A percentile compares a stretch with the other conserved stretches of the same genome.
Evolutionary conservation across 2,888 invertebrate species (phyloP).

Genomic region (Drosophila picticornis): DNA sequence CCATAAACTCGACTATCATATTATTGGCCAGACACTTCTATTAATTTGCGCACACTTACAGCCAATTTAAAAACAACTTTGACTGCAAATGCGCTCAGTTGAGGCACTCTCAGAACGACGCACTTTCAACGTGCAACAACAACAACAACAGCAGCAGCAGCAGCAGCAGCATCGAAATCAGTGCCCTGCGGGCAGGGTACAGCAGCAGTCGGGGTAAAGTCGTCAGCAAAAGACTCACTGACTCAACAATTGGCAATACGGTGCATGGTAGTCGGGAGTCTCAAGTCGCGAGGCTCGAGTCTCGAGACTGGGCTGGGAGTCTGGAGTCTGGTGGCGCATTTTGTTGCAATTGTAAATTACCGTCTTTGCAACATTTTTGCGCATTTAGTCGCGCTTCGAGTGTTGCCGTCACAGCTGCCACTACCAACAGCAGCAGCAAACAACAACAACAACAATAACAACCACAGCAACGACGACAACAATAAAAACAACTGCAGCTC

Average conservation of each 20-base stretch:
- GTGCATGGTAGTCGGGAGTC: constrained; percentile 1
- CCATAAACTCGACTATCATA: neutral
- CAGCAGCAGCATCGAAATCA: constrained; percentile 24
- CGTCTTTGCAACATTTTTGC: constrained; percentile 80
- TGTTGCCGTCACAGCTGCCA: constrained; percentile 76
- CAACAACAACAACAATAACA: constrained; percentile 15
- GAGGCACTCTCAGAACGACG: neutral
- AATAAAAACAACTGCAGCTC: constrained; percentile 42
- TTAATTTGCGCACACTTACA: constrained; percentile 45
- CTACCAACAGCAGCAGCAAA: constrained; percentile 19
- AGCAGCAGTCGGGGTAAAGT: constrained; percentile 28
- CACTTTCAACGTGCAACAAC: constrained; percentile 32
- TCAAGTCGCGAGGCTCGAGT: neutral
- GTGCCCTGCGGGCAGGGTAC: constrained; percentile 68
- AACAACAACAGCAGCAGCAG: neutral
- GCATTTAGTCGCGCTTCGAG: constrained; percentile 81
- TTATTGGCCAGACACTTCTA: constrained; percentile 1
- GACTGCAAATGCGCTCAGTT: constrained; percentile 22
- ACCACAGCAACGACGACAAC: constrained; percentile 2
- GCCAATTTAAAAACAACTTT: constrained; percentile 34
- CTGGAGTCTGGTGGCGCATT: constrained; percentile 33
- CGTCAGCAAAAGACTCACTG: neutral
- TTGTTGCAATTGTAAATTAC: constrained; percentile 79
- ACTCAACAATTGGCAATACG: constrained; percentile 21
- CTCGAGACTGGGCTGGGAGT: neutral